These are phyloP conservation scores for Zootermopsis nevadensis DNA, from an alignment of 2,888 invertebrate genomes.

Conservation along the genomic window DNA sequence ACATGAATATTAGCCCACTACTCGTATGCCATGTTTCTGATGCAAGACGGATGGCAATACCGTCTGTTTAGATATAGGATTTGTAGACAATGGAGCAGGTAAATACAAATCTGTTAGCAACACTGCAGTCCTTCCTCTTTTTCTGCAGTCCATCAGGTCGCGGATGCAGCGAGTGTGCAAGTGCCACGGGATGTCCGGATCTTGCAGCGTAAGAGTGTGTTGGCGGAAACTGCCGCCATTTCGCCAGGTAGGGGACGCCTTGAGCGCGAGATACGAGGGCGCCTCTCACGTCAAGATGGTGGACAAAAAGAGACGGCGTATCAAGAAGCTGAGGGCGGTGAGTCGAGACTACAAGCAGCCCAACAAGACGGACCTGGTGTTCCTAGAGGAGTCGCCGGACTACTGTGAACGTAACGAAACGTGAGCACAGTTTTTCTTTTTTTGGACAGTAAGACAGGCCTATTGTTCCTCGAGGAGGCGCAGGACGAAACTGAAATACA, in stretches of 20 bases:
- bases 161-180: constrained; percentile 91
- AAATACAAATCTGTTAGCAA: no score
- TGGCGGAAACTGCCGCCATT: constrained; percentile 88
- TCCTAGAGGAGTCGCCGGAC: constrained; percentile 90
- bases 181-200: constrained; percentile 94
- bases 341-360: constrained; percentile 86
- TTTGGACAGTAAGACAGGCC: background rate
- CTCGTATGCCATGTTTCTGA: no score
- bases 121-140: no score
- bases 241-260: constrained; percentile 79
- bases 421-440: constrained; percentile 66
- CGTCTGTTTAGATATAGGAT: no score
- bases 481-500: no score
- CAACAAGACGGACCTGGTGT: constrained; percentile 90
- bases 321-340: constrained; percentile 78
- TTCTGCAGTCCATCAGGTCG: constrained; percentile 72
- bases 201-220: constrained; percentile 90
- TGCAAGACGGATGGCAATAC: no score
- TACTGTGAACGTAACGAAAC: constrained; percentile 89
- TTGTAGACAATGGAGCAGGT: no score
- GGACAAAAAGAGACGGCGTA: constrained; percentile 67
- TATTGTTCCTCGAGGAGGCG: no score
- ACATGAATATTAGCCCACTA: no score
- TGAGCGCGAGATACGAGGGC: constrained; percentile 86
- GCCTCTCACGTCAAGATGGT: constrained; percentile 80